A percentile compares a stretch with the other conserved stretches of the same genome.
phyloP scores from a whole-genome alignment of 2,113 vertebrate genomes.

The Sclerurus mexicanus region DNA sequence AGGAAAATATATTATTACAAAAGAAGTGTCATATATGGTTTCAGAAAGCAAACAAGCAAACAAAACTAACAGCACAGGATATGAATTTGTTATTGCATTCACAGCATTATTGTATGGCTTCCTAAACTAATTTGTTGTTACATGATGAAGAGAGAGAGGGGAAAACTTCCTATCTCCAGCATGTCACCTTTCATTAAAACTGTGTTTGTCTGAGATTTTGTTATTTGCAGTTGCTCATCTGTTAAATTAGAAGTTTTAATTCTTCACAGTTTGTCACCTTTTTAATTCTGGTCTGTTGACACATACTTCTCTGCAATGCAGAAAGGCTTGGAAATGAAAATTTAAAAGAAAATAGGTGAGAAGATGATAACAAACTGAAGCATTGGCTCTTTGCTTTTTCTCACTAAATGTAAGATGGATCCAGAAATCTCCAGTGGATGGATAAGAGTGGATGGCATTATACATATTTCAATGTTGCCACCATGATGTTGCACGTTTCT shows the following conservation, averaged over 20 bases:
- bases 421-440: not conserved
- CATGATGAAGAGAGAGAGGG: slow-evolving; percentile 46
- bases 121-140: slow-evolving; percentile 66
- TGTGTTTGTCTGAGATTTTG: slow-evolving; percentile 72
- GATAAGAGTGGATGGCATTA: not conserved
- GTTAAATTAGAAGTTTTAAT: slow-evolving; percentile 81
- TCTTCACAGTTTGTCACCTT: slow-evolving; percentile 78
- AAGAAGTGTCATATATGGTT: slow-evolving; percentile 60
- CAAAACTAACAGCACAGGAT: slow-evolving; percentile 37
- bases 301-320: slow-evolving; percentile 45
- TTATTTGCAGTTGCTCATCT: slow-evolving; percentile 78
- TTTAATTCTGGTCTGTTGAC: slow-evolving; percentile 72
- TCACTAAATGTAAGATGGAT: not conserved
- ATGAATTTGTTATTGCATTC: slow-evolving; percentile 40
- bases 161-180: slow-evolving; percentile 32
- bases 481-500: not conserved
- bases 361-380: not conserved
- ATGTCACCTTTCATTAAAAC: slow-evolving; percentile 77
- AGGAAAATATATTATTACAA: slow-evolving; percentile 41
- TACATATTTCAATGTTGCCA: not conserved
- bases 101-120: slow-evolving; percentile 6
- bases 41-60: slow-evolving; percentile 61
- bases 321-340: slow-evolving; percentile 58
- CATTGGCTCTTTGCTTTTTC: not conserved
- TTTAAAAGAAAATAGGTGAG: slow-evolving; percentile 67